Percentiles rank a stretch among this genome's conserved stretches.
These are phyloP conservation scores for Bothrops jararaca DNA, from an alignment of 2,113 vertebrate genomes.

Conservation along the genomic window DNA sequence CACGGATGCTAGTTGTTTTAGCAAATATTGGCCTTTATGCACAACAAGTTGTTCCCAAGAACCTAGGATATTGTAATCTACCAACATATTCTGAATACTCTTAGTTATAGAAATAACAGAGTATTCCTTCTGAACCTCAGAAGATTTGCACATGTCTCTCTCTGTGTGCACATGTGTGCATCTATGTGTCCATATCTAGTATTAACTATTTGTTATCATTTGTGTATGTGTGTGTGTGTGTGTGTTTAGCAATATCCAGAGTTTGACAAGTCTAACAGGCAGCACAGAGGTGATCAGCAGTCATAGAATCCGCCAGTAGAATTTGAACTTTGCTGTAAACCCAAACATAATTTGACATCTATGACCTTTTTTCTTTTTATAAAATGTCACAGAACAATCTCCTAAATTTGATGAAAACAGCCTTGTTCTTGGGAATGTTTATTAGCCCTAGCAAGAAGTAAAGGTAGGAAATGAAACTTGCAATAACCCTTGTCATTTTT, in stretches of 20 bases:
- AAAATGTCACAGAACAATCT: slow-evolving; percentile 43
- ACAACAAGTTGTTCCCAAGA: background rate
- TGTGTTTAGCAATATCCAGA: background rate
- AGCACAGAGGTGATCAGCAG: background rate
- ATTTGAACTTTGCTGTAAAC: background rate
- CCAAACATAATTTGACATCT: background rate
- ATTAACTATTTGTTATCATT: background rate
- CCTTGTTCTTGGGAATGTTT: background rate
- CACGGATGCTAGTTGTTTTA: background rate
- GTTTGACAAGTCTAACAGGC: background rate
- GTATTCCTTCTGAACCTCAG: background rate
- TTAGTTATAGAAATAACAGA: background rate
- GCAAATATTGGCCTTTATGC: too few relatives aligned
- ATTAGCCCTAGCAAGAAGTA: slow-evolving; percentile 15
- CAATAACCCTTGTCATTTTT: slow-evolving; percentile 18
- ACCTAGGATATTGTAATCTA: background rate
- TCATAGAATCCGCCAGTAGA: background rate
- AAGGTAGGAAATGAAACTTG: slow-evolving; percentile 21
- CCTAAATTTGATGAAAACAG: background rate
- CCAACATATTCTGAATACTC: background rate
- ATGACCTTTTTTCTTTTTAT: slow-evolving; percentile 32
- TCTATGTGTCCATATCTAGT: background rate
- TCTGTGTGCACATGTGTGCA: background rate
- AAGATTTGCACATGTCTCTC: background rate
- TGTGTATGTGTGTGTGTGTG: background rate